Percentiles rank a stretch among this genome's conserved stretches.
Conservation (phyloP, 2,888 invertebrate species). For the Chrysotoxum bicinctum region DNA sequence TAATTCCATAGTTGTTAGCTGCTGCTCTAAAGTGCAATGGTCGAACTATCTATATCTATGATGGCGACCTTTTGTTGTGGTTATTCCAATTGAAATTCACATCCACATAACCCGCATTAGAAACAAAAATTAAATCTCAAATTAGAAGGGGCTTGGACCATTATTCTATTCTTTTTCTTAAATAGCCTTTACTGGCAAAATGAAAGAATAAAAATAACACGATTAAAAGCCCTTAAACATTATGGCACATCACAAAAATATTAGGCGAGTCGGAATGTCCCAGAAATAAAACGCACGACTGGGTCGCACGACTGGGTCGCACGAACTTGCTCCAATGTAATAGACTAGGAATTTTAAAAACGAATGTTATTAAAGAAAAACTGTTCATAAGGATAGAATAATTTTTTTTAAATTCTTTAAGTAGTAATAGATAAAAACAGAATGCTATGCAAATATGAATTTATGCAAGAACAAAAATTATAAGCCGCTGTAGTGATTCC, state of each 20-base stretch:
- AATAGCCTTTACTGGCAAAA: conserved; percentile 27
- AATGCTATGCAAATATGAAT: too few relatives aligned
- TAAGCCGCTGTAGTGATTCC: too few relatives aligned
- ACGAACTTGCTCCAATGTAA: too few relatives aligned
- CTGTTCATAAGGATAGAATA: too few relatives aligned
- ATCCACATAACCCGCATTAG: background rate
- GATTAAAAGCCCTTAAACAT: conserved; percentile 54
- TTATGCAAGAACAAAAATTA: too few relatives aligned
- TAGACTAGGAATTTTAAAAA: too few relatives aligned
- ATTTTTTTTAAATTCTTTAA: too few relatives aligned
- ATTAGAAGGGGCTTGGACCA: conserved; percentile 51
- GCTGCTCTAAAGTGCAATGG: conserved; percentile 11
- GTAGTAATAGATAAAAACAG: too few relatives aligned
- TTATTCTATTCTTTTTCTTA: conserved; percentile 37
- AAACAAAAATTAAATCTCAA: conserved; percentile 67
- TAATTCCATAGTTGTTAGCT: background rate
- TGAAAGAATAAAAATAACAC: conserved; percentile 44
- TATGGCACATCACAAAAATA: conserved; percentile 45
- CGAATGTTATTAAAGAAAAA: too few relatives aligned
- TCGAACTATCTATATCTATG: background rate
- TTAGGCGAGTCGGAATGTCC: too few relatives aligned
- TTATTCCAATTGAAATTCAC: conserved; percentile 27
- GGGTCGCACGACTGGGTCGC: background rate
- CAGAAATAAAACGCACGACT: background rate
- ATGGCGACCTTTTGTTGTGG: background rate